A percentile compares a stretch with the other conserved stretches of the same genome.
Evolutionary conservation across 37 sponge, comb jelly and placozoan species (phyloP).

Genomic region (Trichoplax adhaerens): DNA sequence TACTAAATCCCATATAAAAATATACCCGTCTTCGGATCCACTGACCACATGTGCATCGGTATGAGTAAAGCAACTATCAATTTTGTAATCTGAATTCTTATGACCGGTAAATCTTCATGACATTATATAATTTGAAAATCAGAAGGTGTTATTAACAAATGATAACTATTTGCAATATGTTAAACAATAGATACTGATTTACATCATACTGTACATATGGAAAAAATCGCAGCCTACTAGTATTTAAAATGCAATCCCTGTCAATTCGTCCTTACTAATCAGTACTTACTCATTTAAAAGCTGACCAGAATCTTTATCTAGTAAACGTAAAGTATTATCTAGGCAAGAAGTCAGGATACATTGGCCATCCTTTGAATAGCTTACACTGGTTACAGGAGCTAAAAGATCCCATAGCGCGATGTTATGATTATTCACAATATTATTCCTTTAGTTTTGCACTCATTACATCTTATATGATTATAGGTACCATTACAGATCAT

Average conservation of each 20-base stretch:
- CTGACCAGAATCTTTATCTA: constrained; percentile 79
- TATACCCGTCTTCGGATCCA: constrained; percentile 80
- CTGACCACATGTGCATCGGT: constrained; percentile 67
- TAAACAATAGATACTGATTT: too few species aligned
- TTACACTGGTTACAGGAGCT: constrained; percentile 66
- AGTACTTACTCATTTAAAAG: constrained; percentile 23
- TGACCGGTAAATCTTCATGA: constrained; percentile 56
- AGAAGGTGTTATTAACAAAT: too few species aligned
- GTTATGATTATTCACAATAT: too few species aligned
- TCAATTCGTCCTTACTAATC: neutral
- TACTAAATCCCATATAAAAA: constrained; percentile 85
- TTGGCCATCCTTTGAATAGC: constrained; percentile 58
- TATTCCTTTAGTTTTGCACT: too few species aligned
- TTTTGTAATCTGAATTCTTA: constrained; percentile 51
- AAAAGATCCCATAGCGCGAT: neutral
- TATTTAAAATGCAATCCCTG: too few species aligned
- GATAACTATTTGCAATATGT: too few species aligned
- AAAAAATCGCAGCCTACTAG: too few species aligned
- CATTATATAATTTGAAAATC: neutral
- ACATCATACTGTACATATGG: too few species aligned
- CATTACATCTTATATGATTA: too few species aligned
- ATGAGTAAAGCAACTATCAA: constrained; percentile 58
- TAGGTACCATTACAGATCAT: too few species aligned
- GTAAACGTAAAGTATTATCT: constrained; percentile 48
- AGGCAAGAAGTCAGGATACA: constrained; percentile 58